Base-by-base conservation (phyloP, 92 coral and sea anemone genomes). In the Parazoanthus darwini region DNA sequence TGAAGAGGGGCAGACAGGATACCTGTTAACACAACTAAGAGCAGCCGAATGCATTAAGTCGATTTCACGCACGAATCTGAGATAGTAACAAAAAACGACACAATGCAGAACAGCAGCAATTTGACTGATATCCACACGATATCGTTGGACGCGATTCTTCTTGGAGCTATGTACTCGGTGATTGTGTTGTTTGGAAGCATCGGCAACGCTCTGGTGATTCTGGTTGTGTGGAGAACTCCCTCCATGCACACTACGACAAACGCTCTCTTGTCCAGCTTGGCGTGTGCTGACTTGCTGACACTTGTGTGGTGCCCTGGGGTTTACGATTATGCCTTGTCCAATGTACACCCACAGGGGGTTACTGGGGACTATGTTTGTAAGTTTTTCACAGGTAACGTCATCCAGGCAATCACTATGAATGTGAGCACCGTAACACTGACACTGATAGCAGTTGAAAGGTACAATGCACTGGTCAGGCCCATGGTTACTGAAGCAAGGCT, bases 181-280 rank as follows among this genome's bases (percentile, higher is more conserved):
- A 88, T 91, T 36, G 86, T 91, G 15, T 11, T 88, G 58, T 67
- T 74, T 25, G 93, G 93, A 15, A 59, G 86, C 33, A 23, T 88
- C 10, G 93, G 93, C 18, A 91, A 91, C 74, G 85, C 51, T 29
- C 23, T 91, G 20, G 91, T 91, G 37, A 71, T 91, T 33, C 56
- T 82, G 4, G 86, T 91, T 14, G 88, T 91, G 4, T 56, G 74
- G 63, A 88, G 84, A 54, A 85, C 80, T 3, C 83, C 66, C 36
- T 88, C 84, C 35, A 88, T 85, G 91, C 93, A 91, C 89, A 88
- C 86, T 8, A 83, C 91, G 33, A 91, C 91, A 23, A 91, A 91
- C 78, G 85, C 88, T 63, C 93, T 91, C 26, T 72, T 91, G 65
- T 72, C 86, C 76, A 91, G 86, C 76, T 63, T 91, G 74, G 93